Base-by-base conservation (phyloP, 1,140 invertebrate species). In the Drosophila parvula region DNA sequence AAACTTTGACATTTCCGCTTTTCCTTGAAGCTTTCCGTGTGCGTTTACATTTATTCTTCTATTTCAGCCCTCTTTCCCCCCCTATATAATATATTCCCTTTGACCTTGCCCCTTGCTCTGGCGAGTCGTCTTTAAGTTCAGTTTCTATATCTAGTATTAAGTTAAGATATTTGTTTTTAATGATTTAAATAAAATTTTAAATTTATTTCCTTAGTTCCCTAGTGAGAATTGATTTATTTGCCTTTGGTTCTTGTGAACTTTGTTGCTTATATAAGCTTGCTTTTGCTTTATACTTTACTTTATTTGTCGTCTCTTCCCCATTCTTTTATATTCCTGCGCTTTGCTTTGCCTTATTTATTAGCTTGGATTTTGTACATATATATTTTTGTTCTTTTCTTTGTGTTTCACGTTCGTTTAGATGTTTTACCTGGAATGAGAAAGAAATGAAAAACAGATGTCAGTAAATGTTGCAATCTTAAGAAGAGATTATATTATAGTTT, bases 361-460 rank as follows among this genome's bases (percentile, higher is more conserved):
- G 10, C 10, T 34, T 58, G 38, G 8, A 16, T 34, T 47, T 22
- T 14, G 10, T 43, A 8, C 14, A 12, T 5, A 30, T 22, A 22
- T 12, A 0, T n/a, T n/a, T n/a, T n/a, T n/a, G n/a, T n/a, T n/a
- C n/a, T 38, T 45, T 34, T 1, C 28, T 0, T 22, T 22, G 44
- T 30, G 2, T 34, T 50, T 34, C 27, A 27, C 32, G 27, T 36
- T 63, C 18, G 32, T 58, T 43, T 18, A 41, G 62, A 62, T 80
- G 78, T 80, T 73, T 85, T 85, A 86, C 82, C 82, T 85, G 82
- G 5, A 85, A 85, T 58, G 43, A 44, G 7, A 58, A 22, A 41
- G 43, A 43, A n/a, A 28, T 10, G 28, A 69, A 6, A 10, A 78
- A 47, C 58, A 2, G 22, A 78, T 64, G 65, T 76, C 48, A 68